Base-by-base conservation (phyloP, 2,797 vertebrate species). In the Esox lucius region DNA sequence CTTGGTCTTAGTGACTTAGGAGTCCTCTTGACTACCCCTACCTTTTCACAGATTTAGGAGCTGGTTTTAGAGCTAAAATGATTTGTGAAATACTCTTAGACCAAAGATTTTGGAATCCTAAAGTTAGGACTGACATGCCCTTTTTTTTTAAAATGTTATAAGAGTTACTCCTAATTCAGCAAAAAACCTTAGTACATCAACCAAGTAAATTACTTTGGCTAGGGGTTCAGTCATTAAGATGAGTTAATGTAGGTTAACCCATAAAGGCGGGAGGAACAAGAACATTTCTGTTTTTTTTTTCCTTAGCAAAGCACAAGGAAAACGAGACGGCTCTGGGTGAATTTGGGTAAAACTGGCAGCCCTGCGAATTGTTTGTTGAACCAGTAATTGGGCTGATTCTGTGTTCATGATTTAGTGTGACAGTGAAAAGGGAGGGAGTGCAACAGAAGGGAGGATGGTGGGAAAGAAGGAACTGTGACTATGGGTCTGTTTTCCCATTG, bases 281-380 rank as follows among this genome's bases (percentile, higher is more conserved):
- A 13, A 16, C 19, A 9, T 61, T 61, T 24, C 56, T 61, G 19
- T 8, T 8, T 5, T 19, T 61, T 61, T 61, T 12, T 6, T 61
- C 56, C 22, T 61, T 61, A 61, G 56, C 56, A 24, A 49, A 49
- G 11, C 12, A 12, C 2, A 42, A 46, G 67, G 39, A 68, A 68
- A 68, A 68, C 22, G 11, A 68, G 67, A 12, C 67, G 24, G 67
- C 67, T 46, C 39, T 68, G 31, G 17, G 35, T 46, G 24, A 49
- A 24, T 68, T 35, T 68, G 67, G n/a, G 68, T 69, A 24, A 26
- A 51, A 70, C 46, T 70, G 46, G 68, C 42, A 26, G 46, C 68
- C 68, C 22, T 49, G 68, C 46, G 7, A 70, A 51, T 70, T 70
- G 68, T 70, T 70, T 70, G 68, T 31, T 70, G 68, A 49, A 70